Base-by-base conservation (phyloP, 2,113 vertebrate species). In the Salvelinus namaycush region DNA sequence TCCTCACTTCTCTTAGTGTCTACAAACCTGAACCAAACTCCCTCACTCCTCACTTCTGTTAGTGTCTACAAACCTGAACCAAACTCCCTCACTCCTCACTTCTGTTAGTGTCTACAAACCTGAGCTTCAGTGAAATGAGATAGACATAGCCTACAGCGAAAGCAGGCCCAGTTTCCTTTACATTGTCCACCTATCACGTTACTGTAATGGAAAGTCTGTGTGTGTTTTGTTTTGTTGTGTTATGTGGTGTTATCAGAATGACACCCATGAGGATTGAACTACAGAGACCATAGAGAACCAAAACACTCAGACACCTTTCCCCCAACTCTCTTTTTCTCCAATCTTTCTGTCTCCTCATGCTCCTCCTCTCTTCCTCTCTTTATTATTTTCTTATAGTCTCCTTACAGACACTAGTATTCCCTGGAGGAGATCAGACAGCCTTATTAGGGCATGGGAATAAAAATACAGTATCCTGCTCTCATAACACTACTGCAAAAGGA, bases 401-500 rank as follows among this genome's bases (percentile, higher is more conserved):
- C 20, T 18, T 34, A 11, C 31, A 20, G 20, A 70, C 20, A 14
- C 68, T 29, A 24, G 39, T 48, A n/a, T 24, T 24, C 82, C 76
- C 79, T 57, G 2, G 34, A 62, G 67, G 59, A 77, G 68, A 26
- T 9, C 49, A 27, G 1, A 76, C 12, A 18, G 68, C 86, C 86
- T 81, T 83, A 89, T 83, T 86, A 70, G 81, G 70, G 20, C 70
- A 59, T 72, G 27, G 16, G 14, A 59, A 51, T 72, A 18, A 57
- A 72, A 72, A 72, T 59, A 57, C 64, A 54, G 48, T 27, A 66
- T 65, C 73, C 14, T 72, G 59, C 18, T 62, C n/a, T 60, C 44
- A 70, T 3, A 31, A 66, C 68, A 59, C 68, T 67, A 48, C 57
- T 27, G 34, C 29, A 69, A 14, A 68, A 74, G 69, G 81, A 49